Percentiles rank a stretch among this genome's conserved stretches.
Conservation (phyloP, 2,113 vertebrate species). For the Athene cunicularia region DNA sequence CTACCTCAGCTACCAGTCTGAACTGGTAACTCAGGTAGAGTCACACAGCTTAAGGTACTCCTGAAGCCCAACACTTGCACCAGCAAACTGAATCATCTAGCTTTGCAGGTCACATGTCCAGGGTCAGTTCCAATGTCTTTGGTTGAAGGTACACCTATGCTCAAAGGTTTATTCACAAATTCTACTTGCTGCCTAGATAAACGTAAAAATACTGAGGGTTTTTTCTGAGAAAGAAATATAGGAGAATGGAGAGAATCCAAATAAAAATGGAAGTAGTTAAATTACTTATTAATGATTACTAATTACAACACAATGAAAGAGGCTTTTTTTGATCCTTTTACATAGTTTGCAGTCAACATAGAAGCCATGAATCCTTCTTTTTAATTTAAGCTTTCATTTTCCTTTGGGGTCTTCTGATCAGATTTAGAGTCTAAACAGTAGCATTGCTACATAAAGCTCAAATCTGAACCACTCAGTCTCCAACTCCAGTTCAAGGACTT, state of each 20-base stretch:
- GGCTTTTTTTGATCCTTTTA: neutral
- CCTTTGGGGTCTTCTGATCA: neutral
- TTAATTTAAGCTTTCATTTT: neutral
- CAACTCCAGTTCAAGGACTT: neutral
- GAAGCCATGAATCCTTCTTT: neutral
- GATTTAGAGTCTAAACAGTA: neutral
- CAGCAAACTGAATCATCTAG: neutral
- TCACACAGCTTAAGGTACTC: neutral
- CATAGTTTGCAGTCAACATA: neutral
- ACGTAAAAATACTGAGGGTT: neutral
- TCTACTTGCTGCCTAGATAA: neutral
- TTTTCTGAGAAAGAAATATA: neutral
- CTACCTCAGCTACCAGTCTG: neutral
- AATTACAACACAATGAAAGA: neutral
- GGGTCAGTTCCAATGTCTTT: neutral
- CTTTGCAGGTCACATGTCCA: neutral
- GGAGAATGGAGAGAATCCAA: neutral
- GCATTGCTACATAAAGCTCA: neutral
- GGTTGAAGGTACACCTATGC: neutral
- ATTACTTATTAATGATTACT: neutral
- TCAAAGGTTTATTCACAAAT: neutral
- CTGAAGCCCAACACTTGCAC: neutral
- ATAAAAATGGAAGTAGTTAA: neutral
- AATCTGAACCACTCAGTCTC: neutral
- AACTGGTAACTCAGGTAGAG: neutral